Evolutionary conservation across 2,888 invertebrate species (phyloP).

Genomic region (Phyto melanocephala): DNA sequence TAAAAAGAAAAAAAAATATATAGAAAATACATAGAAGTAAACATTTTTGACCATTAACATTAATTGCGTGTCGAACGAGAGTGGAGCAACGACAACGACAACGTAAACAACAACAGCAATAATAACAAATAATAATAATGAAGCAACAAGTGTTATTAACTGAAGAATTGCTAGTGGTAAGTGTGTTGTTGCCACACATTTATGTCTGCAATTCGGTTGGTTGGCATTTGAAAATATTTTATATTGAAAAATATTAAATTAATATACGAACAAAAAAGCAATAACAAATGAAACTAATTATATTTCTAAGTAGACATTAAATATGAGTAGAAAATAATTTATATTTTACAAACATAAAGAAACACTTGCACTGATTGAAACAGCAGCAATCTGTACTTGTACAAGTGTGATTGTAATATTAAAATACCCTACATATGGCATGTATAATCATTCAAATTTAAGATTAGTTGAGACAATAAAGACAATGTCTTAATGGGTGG

Average conservation of each 20-base stretch:
- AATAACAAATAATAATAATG: neutral
- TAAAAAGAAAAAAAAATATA: neutral
- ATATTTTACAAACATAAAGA: neutral
- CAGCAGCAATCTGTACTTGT: neutral
- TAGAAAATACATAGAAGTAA: constrained; percentile 1
- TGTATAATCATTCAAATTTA: too few relatives aligned
- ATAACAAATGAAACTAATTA: constrained; percentile 35
- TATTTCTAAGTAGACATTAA: constrained; percentile 29
- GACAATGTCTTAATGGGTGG: too few relatives aligned
- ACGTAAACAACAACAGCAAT: neutral
- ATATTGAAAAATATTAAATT: constrained; percentile 25
- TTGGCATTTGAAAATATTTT: constrained; percentile 14
- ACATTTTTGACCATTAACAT: constrained; percentile 61
- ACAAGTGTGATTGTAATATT: neutral
- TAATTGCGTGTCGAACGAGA: constrained; percentile 48
- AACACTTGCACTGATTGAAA: neutral
- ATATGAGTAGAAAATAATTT: neutral
- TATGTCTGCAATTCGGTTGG: neutral
- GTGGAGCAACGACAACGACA: constrained; percentile 1
- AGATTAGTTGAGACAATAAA: too few relatives aligned
- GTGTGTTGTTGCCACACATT: constrained; percentile 20
- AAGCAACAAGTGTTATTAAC: constrained; percentile 43
- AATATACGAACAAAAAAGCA: constrained; percentile 1
- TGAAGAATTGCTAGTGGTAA: neutral
- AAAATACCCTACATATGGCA: neutral